These are phyloP conservation scores for Psilopsiagon aymara DNA, from an alignment of 2,113 vertebrate genomes.

Conservation along the genomic window DNA sequence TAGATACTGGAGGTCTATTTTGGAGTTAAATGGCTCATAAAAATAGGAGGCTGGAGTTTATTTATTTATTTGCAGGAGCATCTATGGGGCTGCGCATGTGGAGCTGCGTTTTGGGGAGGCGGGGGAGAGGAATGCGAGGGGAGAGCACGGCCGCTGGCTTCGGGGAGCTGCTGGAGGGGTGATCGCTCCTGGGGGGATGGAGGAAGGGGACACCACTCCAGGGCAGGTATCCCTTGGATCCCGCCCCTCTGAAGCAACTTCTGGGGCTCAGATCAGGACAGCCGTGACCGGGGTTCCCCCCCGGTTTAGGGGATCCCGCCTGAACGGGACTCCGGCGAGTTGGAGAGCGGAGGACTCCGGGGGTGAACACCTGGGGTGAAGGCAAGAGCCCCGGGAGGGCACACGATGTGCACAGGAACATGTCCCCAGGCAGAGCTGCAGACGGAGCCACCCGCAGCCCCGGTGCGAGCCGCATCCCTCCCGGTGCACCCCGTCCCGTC, in stretches of 20 bases:
- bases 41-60: slow-evolving; percentile 4
- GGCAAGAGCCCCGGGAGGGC: not conserved
- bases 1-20: slow-evolving; percentile 66
- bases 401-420: not conserved
- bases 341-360: not conserved
- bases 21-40: slow-evolving; percentile 65
- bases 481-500: accelerated
- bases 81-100: not conserved
- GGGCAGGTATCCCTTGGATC: not conserved
- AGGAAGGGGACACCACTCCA: no score
- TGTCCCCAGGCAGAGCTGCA: accelerated
- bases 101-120: not conserved
- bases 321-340: not conserved
- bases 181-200: not conserved
- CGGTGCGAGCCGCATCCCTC: not conserved
- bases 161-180: not conserved
- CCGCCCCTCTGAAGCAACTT: not conserved
- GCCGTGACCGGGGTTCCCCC: not conserved
- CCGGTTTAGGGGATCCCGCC: not conserved
- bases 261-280: not conserved
- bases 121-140: not conserved
- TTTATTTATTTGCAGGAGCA: slow-evolving; percentile 23
- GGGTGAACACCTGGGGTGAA: not conserved
- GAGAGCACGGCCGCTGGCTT: not conserved
- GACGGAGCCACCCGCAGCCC: not conserved